Evolutionary conservation across 2,888 invertebrate genomes (phyloP), one percentile per base, ranked within the genome.

Genomic region (Leucophenga montana): DNA sequence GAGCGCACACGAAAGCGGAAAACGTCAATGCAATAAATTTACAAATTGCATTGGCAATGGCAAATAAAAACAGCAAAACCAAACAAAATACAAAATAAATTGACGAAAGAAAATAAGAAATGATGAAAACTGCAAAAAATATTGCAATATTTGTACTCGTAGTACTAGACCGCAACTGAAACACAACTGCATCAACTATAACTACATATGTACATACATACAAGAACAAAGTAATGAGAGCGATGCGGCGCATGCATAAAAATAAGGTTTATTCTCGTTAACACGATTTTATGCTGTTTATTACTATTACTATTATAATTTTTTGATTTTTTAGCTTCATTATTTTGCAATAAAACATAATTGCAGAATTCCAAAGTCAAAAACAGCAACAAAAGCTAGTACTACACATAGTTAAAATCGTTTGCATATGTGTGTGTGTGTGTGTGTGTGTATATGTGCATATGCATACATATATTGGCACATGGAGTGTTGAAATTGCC

Each of bases 41-140:
- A 76, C 77, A 79, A 82, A 84, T 86, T 86, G 82, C 86, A 85
- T 85, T 86, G 86, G 82, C 84, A 84, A 85, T 83, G 85, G 86
- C 78, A 79, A 62, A 73, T 70, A 73, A 71, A 67, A 53, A 53
- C 39, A 57, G 48, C n/a, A 50, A 31, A 13, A 22, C 76, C 70
- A 73, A 74, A 70, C 69, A 53, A 70, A 61, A 66, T 50, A 72
- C 16, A 76, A 70, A 27, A 71, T 39, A 20, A 18, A 69, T 31
- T 62, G 18, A 70, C 46, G 11, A 39, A 44, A 56, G 48, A 31
- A 67, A 57, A 50, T 33, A 53, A n/a, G 9, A 39, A 39, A 73
- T 71, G 65, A 67, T 73, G 71, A 76, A 74, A 72, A 68, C 73
- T 73, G 70, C 71, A 78, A 75, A 70, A 75, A 74, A 64, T 75